phyloP scores from a whole-genome alignment of 2,113 vertebrate genomes.

The Athene cunicularia region DNA sequence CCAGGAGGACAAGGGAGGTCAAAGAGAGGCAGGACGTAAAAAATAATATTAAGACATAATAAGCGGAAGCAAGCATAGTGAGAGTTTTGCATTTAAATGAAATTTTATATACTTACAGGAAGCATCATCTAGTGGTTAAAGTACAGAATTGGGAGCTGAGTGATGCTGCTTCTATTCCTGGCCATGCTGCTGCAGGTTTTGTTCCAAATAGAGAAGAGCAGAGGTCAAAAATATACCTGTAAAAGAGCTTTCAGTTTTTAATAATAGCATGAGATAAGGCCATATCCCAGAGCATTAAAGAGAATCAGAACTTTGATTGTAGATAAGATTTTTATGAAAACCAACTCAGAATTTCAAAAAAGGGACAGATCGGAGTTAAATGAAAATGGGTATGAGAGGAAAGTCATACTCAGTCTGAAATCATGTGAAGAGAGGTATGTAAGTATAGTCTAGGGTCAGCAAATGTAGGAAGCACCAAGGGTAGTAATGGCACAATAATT shows the following conservation, averaged over 20 bases:
- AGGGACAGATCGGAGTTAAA: conserved; percentile 25
- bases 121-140: background rate
- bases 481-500: background rate
- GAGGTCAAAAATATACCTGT: conserved; percentile 39
- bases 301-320: conserved; percentile 43
- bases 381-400: background rate
- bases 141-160: background rate
- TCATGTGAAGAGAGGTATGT: background rate
- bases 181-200: background rate
- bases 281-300: conserved; percentile 7
- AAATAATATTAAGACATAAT: background rate
- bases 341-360: conserved; percentile 25
- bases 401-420: background rate
- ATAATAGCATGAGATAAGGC: conserved; percentile 28
- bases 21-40: background rate
- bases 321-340: conserved; percentile 51
- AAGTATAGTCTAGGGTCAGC: background rate
- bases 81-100: conserved; percentile 27
- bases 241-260: conserved; percentile 3
- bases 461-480: background rate
- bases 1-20: background rate
- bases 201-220: conserved; percentile 17
- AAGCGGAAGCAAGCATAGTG: background rate
- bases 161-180: background rate
- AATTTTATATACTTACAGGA: conserved; percentile 20